Base-by-base conservation (phyloP, 1,140 invertebrate species). In the Drosophila teissieri region DNA sequence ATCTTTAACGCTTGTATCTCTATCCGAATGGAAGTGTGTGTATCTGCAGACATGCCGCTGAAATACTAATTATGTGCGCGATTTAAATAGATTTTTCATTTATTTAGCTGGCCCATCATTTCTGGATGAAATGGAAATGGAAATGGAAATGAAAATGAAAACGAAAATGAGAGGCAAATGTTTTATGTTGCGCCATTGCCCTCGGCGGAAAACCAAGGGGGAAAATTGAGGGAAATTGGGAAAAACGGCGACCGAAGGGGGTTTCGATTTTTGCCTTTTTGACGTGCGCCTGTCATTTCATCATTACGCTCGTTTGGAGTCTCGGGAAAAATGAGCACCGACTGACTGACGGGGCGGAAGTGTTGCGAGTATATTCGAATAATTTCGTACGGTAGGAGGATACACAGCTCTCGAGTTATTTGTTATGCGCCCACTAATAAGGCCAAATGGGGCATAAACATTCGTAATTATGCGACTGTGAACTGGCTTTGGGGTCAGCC, bases 81-180 rank as follows among this genome's bases (percentile, higher is more conserved):
- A 89, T 89, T 89, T 89, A 89, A 89, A 89, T 89, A 89, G 84
- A 89, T 89, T 89, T 89, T 89, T 89, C 80, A 89, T 89, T 89
- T 89, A 89, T 84, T 89, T 84, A 88, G 84, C 82, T 72, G 85
- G 82, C 78, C 80, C 84, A 88, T 89, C 83, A 88, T 80, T 88
- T 83, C 73, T 74, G 58, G 73, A 86, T 88, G 84, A 89, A 83
- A 88, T 82, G 67, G 70, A 88, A 83, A 88, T 82, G 67, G 70
- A 88, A 83, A 86, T 77, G 24, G 24, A 24, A 24, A 24, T 24
- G 74, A 77, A 24, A 24, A 24, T 24, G 74, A 77, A 76, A 76
- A 68, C 48, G 65, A 73, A 78, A 70, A 78, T 83, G 69, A 74
- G 77, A 80, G 73, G 84, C 84, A 89, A 89, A 89, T 89, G 85